Conservation (phyloP, 2,888 invertebrate species). For the Catocala nupta region DNA sequence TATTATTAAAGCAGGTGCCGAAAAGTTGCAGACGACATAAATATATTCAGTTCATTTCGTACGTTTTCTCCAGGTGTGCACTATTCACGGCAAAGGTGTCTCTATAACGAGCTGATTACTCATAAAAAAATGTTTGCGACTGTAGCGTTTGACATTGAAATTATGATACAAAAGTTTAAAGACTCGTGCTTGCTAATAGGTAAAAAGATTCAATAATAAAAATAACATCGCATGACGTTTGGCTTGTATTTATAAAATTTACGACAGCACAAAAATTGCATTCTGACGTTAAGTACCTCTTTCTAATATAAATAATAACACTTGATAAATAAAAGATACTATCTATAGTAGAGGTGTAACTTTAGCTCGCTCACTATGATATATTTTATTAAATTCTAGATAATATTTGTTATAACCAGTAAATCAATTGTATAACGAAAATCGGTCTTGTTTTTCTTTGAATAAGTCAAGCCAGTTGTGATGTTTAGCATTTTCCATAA, state of each 20-base stretch:
- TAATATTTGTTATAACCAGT: no score
- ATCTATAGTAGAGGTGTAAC: no score
- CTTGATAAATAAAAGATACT: no score
- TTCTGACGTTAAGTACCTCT: neutral
- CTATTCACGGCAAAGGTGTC: conserved; percentile 46
- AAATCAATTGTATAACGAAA: no score
- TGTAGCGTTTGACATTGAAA: conserved; percentile 66
- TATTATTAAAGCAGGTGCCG: conserved; percentile 72
- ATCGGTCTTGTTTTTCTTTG: no score
- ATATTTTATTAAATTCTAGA: no score
- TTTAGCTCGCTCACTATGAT: no score
- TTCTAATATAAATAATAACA: no score
- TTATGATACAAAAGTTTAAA: conserved; percentile 59
- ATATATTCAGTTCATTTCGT: conserved; percentile 62
- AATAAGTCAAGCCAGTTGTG: neutral
- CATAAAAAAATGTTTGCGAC: conserved; percentile 60
- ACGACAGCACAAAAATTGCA: neutral
- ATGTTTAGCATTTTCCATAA: conserved; percentile 1
- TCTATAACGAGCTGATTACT: conserved; percentile 36
- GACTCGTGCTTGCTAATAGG: conserved; percentile 55
- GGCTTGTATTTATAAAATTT: conserved; percentile 1
- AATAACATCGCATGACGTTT: conserved; percentile 7
- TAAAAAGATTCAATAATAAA: conserved; percentile 45
- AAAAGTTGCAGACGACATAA: conserved; percentile 70
- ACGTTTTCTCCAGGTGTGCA: conserved; percentile 62